Percentiles rank a stretch among this genome's conserved stretches.
Evolutionary conservation across 2,113 vertebrate species (phyloP).

Genomic region (Cyanistes caeruleus): DNA sequence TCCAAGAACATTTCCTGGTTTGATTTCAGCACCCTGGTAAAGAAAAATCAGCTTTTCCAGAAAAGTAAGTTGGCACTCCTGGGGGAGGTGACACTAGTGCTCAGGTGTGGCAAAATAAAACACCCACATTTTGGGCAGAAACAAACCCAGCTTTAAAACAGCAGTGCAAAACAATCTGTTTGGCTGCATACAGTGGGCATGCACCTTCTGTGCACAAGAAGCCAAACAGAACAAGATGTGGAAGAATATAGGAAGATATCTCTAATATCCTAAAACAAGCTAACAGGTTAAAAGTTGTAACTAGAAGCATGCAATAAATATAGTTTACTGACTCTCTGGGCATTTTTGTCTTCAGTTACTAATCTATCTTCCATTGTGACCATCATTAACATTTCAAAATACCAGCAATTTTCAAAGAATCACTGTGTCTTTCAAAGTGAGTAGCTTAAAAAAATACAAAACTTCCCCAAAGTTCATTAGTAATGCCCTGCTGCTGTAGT

Average conservation of each 20-base stretch:
- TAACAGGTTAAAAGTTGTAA: not conserved
- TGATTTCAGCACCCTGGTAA: not conserved
- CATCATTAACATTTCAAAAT: not conserved
- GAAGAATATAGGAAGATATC: not conserved
- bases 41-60: not conserved
- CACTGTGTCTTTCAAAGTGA: not conserved
- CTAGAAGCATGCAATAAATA: not conserved
- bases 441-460: not conserved
- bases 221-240: not conserved
- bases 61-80: not conserved
- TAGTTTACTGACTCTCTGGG: not conserved
- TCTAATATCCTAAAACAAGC: not conserved
- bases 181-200: not conserved
- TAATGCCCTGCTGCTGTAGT: not conserved
- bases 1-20: not conserved
- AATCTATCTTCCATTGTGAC: not conserved
- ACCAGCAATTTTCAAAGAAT: not conserved
- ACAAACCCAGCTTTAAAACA: not conserved
- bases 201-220: not conserved
- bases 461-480: not conserved
- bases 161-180: not conserved
- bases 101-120: not conserved
- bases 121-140: not conserved
- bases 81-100: not conserved
- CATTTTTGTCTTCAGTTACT: not conserved